Percentiles rank a stretch among this genome's conserved stretches.
phyloP scores from a whole-genome alignment of 1,140 invertebrate species.

The Temnothorax curvispinosus region DNA sequence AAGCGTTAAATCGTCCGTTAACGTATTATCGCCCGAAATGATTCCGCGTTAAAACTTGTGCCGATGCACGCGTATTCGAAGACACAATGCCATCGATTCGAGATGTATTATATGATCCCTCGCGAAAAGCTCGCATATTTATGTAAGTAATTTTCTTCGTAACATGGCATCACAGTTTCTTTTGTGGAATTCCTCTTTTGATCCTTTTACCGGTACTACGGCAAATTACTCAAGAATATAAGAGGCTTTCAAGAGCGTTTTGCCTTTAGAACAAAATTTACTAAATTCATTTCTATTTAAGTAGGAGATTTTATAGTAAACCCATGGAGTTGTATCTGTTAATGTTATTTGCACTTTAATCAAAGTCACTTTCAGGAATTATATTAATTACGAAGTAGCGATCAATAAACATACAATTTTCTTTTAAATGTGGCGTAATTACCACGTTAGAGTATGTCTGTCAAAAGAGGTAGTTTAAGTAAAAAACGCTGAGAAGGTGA shows the following conservation, averaged over 20 bases:
- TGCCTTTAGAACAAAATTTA: background rate
- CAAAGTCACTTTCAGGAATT: background rate
- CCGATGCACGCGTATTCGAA: background rate
- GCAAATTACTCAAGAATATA: background rate
- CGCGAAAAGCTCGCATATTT: background rate
- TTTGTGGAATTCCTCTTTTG: background rate
- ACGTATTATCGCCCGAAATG: slow-evolving; percentile 69
- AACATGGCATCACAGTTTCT: background rate
- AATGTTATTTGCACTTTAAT: background rate
- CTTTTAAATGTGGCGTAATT: background rate
- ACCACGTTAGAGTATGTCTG: background rate
- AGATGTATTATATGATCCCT: slow-evolving; percentile 49
- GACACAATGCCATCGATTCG: slow-evolving; percentile 49
- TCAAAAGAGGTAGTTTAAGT: background rate
- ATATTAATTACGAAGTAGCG: background rate
- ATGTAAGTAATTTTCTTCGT: slow-evolving; percentile 1
- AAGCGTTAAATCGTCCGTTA: slow-evolving; percentile 72
- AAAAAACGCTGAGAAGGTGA: background rate
- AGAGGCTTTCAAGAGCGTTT: background rate
- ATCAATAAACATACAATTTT: background rate
- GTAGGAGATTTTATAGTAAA: background rate
- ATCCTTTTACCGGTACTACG: background rate
- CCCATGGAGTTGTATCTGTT: background rate
- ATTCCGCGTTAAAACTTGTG: slow-evolving; percentile 48
- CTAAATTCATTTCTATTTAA: slow-evolving; percentile 16